A percentile compares a stretch with the other conserved stretches of the same genome.
Evolutionary conservation across 2,113 vertebrate species (phyloP).

Genomic region (Cairina moschata): DNA sequence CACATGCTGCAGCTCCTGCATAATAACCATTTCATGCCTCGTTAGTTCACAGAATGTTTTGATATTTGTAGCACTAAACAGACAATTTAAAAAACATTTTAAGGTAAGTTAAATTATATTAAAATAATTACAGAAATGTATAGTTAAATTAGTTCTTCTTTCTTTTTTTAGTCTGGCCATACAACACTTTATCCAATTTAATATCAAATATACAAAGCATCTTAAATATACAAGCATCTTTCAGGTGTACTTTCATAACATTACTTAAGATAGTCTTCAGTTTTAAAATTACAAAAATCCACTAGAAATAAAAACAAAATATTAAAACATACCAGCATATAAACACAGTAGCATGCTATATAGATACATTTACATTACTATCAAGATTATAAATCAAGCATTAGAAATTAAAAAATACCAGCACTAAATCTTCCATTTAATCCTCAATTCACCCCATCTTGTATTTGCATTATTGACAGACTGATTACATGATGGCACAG

Average conservation of each 20-base stretch:
- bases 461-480: not conserved
- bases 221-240: not conserved
- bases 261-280: not conserved
- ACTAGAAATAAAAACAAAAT: not conserved
- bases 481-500: not conserved
- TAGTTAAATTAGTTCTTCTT: not conserved
- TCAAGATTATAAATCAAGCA: not conserved
- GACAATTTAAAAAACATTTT: not conserved
- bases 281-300: not conserved
- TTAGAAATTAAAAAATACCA: not conserved
- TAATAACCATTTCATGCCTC: not conserved
- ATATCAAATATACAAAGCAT: not conserved
- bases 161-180: not conserved
- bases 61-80: not conserved
- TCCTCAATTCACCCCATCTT: not conserved
- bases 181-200: not conserved
- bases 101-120: not conserved
- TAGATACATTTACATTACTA: not conserved
- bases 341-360: not conserved
- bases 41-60: not conserved
- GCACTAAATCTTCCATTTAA: not conserved
- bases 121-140: not conserved
- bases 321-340: not conserved
- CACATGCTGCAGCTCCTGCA: not conserved
- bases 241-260: not conserved